Evolutionary conservation across 2,113 vertebrate species (phyloP).

Genomic region (Nanger granti): DNA sequence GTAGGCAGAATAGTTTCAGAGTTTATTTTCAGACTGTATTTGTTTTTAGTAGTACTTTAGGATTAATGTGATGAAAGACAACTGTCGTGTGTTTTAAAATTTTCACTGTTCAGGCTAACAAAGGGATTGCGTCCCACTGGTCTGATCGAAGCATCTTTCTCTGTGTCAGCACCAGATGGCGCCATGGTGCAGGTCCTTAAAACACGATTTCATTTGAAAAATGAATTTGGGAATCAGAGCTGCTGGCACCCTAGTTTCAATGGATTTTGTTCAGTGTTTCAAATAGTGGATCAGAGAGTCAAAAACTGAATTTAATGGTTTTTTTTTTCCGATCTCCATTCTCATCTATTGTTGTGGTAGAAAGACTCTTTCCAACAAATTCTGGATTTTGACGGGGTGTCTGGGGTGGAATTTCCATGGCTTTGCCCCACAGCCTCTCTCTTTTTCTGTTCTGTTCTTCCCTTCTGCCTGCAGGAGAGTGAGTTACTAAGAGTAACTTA

Average conservation of each 20-base stretch:
- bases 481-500: neutral
- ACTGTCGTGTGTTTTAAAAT: neutral
- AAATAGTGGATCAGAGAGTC: neutral
- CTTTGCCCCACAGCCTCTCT: rapidly evolving
- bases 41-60: neutral
- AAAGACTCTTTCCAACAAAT: rapidly evolving
- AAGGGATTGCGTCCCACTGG: neutral
- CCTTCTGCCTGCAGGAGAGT: neutral
- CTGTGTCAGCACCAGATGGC: conserved; percentile 74
- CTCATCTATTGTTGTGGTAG: neutral
- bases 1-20: neutral
- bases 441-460: neutral
- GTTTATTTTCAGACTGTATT: neutral
- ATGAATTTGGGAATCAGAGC: neutral
- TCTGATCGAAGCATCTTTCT: neutral
- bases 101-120: neutral
- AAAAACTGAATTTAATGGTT: rapidly evolving
- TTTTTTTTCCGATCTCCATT: neutral
- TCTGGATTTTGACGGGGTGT: neutral
- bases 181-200: conserved; percentile 66
- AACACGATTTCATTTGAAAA: neutral
- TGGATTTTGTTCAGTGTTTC: neutral
- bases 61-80: neutral
- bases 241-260: neutral
- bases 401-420: too few relatives aligned